Conservation (phyloP, 2,113 vertebrate species). For the Rhagologus leucostigma region DNA sequence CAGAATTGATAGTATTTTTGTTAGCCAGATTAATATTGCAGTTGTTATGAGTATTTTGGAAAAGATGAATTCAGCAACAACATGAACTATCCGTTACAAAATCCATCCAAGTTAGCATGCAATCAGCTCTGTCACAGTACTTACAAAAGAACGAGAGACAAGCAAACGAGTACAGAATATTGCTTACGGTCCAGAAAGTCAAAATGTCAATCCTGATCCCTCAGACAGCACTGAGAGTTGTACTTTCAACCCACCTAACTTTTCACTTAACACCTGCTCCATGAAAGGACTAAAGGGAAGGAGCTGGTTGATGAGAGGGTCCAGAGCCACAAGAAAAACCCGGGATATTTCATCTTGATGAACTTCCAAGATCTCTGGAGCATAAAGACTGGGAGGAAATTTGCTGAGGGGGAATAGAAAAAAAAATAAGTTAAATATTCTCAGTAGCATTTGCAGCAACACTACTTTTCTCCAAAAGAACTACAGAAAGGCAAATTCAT, state of each 20-base stretch:
- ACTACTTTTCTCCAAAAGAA: background rate
- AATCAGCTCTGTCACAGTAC: background rate
- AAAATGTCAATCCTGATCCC: background rate
- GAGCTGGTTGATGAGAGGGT: conserved; percentile 83
- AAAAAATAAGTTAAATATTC: background rate
- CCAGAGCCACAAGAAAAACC: conserved; percentile 81
- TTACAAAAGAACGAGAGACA: background rate
- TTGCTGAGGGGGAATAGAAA: conserved; percentile 68
- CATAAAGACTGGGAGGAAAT: conserved; percentile 83
- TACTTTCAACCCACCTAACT: conserved; percentile 71
- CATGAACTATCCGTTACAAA: background rate
- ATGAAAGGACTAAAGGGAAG: conserved; percentile 79
- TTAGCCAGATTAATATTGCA: background rate
- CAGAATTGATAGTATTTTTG: background rate
- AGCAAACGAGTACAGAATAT: background rate
- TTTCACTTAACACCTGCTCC: conserved; percentile 77
- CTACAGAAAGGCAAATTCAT: background rate
- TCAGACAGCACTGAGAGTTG: background rate
- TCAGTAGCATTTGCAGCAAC: background rate
- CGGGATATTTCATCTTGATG: conserved; percentile 80
- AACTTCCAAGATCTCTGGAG: conserved; percentile 63
- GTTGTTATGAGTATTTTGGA: background rate
- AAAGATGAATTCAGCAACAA: background rate
- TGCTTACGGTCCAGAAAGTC: background rate
- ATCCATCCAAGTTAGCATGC: background rate